phyloP scores from a whole-genome alignment of 1,140 invertebrate species.

The Bombus sylvicola region DNA sequence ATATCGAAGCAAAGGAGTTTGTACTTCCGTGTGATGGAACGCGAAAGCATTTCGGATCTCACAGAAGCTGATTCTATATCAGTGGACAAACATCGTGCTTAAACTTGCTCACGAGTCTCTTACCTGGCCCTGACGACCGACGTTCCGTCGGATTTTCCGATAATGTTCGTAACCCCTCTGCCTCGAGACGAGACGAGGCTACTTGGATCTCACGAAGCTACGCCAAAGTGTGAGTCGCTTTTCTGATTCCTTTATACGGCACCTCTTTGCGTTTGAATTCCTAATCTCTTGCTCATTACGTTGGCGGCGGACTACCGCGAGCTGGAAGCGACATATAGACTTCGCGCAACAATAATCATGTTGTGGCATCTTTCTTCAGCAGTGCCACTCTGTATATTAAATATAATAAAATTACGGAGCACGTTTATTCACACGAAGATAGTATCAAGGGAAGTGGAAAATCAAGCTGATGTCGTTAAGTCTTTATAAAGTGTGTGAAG shows the following conservation, averaged over 20 bases:
- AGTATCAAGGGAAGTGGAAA: background rate
- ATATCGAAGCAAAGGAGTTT: constrained; percentile 35
- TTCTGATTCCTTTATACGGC: constrained; percentile 23
- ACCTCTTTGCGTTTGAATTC: constrained; percentile 13
- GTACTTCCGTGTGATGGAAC: constrained; percentile 42
- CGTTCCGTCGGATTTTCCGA: constrained; percentile 50
- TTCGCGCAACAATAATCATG: background rate
- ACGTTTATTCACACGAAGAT: background rate
- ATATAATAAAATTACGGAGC: background rate
- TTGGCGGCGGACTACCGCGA: constrained; percentile 42
- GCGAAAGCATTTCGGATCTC: constrained; percentile 39
- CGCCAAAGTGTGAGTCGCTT: constrained; percentile 37
- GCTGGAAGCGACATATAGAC: background rate
- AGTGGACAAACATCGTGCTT: constrained; percentile 55
- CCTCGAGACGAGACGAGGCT: constrained; percentile 4
- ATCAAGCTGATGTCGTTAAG: background rate
- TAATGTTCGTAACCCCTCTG: constrained; percentile 18
- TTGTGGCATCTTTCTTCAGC: background rate
- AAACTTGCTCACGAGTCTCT: constrained; percentile 45
- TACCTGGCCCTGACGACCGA: constrained; percentile 41
- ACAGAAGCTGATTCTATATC: constrained; percentile 44
- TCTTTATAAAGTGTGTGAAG: background rate
- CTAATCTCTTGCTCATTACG: constrained; percentile 47
- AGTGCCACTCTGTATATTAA: background rate
- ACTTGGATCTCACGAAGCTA: constrained; percentile 52